These are phyloP conservation scores for Antrozous pallidus DNA, from an alignment of 2,797 vertebrate genomes.

Conservation along the genomic window DNA sequence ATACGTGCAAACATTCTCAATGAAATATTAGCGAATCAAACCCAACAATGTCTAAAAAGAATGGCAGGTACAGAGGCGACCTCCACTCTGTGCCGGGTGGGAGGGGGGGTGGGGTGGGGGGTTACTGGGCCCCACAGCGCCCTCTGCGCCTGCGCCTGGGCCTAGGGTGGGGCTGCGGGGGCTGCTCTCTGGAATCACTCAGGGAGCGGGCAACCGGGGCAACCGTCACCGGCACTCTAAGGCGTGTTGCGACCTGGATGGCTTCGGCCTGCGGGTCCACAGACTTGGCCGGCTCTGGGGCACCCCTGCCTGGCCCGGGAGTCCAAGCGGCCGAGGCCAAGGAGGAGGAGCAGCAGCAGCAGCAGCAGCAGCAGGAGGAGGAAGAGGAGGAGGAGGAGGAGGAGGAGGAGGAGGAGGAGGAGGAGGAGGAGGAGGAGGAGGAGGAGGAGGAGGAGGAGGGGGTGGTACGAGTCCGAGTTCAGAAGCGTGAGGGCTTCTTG, in stretches of 20 bases:
- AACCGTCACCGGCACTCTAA: neutral
- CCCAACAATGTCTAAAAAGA: neutral
- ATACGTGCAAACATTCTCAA: neutral
- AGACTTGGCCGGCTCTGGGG: conserved; percentile 50
- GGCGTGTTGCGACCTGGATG: conserved; percentile 9
- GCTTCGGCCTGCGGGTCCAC: conserved; percentile 33
- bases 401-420: conserved; percentile 79
- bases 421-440: conserved; percentile 79
- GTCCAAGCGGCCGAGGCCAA: conserved; percentile 43
- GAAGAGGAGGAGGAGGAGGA: conserved; percentile 73
- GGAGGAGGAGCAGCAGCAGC: no score
- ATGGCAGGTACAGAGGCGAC: neutral
- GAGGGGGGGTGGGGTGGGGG: neutral
- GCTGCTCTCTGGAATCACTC: neutral
- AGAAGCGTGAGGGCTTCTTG: conserved; percentile 90
- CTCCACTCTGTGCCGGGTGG: neutral
- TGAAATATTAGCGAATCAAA: neutral
- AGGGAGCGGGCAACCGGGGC: neutral
- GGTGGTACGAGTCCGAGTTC: conserved; percentile 80
- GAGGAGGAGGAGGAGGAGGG: conserved; percentile 80
- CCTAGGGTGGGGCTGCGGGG: conserved; percentile 43
- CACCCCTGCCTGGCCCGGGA: conserved; percentile 55
- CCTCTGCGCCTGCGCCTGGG: conserved; percentile 61
- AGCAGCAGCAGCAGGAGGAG: conserved; percentile 79
- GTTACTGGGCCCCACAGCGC: neutral